phyloP scores from a whole-genome alignment of 2,888 invertebrate species.

The Apoda limacodes region DNA sequence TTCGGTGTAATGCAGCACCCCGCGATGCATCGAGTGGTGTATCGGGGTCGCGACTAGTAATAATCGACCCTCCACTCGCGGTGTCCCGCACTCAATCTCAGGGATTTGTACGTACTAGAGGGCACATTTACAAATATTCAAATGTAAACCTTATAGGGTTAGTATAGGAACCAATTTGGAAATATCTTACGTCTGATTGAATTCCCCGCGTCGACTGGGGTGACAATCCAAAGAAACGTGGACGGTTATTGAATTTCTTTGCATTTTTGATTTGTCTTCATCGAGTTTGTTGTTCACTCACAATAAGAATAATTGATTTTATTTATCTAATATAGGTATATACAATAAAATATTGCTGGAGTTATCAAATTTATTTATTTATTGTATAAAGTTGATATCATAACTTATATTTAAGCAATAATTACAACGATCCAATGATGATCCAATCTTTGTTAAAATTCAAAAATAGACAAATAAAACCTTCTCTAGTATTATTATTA shows the following conservation, averaged over 20 bases:
- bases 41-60: slow-evolving; percentile 54
- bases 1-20: slow-evolving; percentile 45
- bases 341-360: too few species aligned
- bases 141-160: slow-evolving; percentile 31
- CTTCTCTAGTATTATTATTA: too few species aligned
- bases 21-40: slow-evolving; percentile 56
- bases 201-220: slow-evolving; percentile 46
- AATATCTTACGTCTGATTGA: slow-evolving; percentile 22
- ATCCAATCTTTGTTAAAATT: too few species aligned
- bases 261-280: slow-evolving; percentile 56
- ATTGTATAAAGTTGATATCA: too few species aligned
- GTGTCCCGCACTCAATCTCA: slow-evolving; percentile 53
- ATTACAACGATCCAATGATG: too few species aligned
- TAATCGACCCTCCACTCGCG: slow-evolving; percentile 50
- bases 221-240: slow-evolving; percentile 56
- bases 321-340: too few species aligned
- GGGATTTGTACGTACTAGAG: slow-evolving; percentile 44
- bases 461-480: too few species aligned
- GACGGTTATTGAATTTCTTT: slow-evolving; percentile 63
- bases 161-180: slow-evolving; percentile 3
- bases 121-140: slow-evolving; percentile 20
- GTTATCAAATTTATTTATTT: too few species aligned
- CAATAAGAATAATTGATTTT: slow-evolving; percentile 22
- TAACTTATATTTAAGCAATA: too few species aligned
- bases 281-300: slow-evolving; percentile 38